Base-by-base conservation (phyloP, 2,797 vertebrate species). In the Xenops minutus region DNA sequence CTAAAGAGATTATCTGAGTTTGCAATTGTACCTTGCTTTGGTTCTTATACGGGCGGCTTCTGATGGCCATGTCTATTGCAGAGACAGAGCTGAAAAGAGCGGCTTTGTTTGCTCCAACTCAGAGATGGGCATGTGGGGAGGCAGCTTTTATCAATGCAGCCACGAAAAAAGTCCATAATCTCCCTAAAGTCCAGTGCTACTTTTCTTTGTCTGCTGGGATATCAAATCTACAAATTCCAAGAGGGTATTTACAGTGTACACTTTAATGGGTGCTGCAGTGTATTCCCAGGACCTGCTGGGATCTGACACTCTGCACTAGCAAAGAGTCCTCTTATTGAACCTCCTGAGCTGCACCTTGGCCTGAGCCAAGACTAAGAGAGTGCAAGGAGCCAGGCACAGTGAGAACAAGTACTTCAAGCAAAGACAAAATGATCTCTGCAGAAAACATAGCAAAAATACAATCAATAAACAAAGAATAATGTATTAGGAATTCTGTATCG, bases 1-100 rank as follows among this genome's bases (percentile, higher is more conserved):
- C 96, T 97, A 92, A 97, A 96, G 96, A 95, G 95, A 97, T 97
- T 97, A 97, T 91, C 82, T 16, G 17, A 82, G 89, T 94, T 82
- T 91, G 96, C 94, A 96, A 96, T 96, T 97, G 96, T 96, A 13
- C 86, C 63, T 74, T 1, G 75, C 29, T 90, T 84, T 96, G 96
- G 95, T 95, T 97, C 95, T 97, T 97, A 96, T 90, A 93, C 94
- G 96, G 90, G 91, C 36, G 13, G 48, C 92, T 90, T 97, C 96
- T 96, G 95, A 92, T 96, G 96, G 92, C 94, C 95, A 77, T 95
- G 95, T 96, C 89, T 69, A 76, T 95, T 46, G 44, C 80, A 78
- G 82, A 95, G 96, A 78, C 74, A 27, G 92, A 92, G 89, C 92
- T 91, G 91, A 95, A 85, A 95, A 94, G 93, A 79, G 76, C 0